Evolutionary conservation across 2,113 vertebrate genomes (phyloP).

Genomic region (Tenebrosternarchus preto): DNA sequence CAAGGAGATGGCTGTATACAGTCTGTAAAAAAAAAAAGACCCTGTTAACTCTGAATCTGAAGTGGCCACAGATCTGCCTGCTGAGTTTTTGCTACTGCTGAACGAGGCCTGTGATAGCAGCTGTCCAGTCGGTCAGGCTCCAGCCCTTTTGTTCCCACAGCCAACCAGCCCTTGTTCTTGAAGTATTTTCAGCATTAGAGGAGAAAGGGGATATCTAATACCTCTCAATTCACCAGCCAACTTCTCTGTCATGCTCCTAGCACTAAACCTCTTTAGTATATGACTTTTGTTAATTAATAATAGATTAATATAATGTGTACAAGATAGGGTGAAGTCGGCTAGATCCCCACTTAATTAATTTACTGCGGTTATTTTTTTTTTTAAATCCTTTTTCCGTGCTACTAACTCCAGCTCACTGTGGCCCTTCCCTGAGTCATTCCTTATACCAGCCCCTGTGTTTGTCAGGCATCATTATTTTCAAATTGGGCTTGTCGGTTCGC

Average conservation of each 20-base stretch:
- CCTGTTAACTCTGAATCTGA: too few relatives aligned
- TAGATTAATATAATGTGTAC: conserved; percentile 66
- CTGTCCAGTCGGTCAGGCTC: background rate
- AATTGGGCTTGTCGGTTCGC: conserved; percentile 51
- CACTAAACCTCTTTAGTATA: conserved; percentile 54
- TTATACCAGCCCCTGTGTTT: conserved; percentile 48
- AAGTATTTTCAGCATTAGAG: background rate
- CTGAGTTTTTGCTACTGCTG: too few relatives aligned
- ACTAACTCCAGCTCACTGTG: conserved; percentile 56
- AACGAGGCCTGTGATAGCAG: too few relatives aligned
- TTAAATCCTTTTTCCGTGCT: conserved; percentile 57
- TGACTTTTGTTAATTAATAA: conserved; percentile 68
- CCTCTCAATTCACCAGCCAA: conserved; percentile 6
- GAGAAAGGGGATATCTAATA: background rate
- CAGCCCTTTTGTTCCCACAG: background rate
- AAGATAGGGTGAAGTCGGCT: conserved; percentile 61
- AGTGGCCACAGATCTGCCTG: too few relatives aligned
- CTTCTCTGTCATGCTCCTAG: background rate
- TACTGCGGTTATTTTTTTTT: conserved; percentile 59
- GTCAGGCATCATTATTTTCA: conserved; percentile 55
- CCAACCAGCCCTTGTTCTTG: background rate
- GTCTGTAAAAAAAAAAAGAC: too few relatives aligned
- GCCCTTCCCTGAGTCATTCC: conserved; percentile 48
- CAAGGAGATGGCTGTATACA: too few relatives aligned
- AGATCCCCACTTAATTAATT: conserved; percentile 69